These are phyloP conservation scores for Diglossa cyanea DNA, from an alignment of 2,797 vertebrate genomes.

Conservation along the genomic window DNA sequence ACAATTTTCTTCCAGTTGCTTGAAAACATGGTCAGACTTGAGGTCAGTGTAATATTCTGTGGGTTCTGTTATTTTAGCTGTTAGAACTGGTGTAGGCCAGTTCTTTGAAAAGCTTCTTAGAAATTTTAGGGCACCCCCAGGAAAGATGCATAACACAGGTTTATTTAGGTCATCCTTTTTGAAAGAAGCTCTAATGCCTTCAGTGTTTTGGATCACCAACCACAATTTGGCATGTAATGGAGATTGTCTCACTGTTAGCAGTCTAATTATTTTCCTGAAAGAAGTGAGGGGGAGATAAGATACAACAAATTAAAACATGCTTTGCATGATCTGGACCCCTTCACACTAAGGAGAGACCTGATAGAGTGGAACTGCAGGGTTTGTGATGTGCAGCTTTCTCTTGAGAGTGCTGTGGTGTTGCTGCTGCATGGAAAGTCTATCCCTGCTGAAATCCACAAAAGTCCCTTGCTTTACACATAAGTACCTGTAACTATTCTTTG, in stretches of 20 bases:
- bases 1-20: neutral
- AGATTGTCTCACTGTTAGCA: neutral
- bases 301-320: neutral
- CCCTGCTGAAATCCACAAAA: neutral
- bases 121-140: neutral
- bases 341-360: rapidly evolving
- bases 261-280: neutral
- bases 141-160: neutral
- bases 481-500: neutral
- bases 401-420: neutral
- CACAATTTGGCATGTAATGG: neutral
- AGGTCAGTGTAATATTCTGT: neutral
- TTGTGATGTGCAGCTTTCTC: neutral
- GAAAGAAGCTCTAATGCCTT: neutral
- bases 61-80: neutral
- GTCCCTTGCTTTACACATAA: neutral
- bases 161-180: neutral
- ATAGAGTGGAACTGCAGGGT: neutral
- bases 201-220: neutral
- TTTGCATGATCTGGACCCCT: neutral
- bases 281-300: neutral
- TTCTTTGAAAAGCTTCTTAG: neutral
- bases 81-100: neutral
- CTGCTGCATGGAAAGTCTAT: neutral
- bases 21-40: neutral